phyloP scores from a whole-genome alignment of 2,113 vertebrate species.

The Archocentrus centrarchus region DNA sequence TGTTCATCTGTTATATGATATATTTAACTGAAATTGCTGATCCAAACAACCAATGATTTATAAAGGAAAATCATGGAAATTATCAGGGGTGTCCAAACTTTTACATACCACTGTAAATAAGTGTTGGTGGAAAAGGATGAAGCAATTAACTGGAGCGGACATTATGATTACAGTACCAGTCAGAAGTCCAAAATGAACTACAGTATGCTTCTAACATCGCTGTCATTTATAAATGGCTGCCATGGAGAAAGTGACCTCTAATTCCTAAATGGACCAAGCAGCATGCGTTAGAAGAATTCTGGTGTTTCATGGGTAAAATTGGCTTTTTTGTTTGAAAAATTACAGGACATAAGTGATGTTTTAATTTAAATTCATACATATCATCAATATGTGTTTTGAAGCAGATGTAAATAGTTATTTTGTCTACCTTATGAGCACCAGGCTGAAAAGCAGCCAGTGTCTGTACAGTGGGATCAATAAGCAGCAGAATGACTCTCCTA shows the following conservation, averaged over 20 bases:
- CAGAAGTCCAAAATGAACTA: no score
- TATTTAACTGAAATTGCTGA: no score
- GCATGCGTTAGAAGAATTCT: no score
- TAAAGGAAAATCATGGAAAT: no score
- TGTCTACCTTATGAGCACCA: background rate
- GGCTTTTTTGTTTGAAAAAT: accelerated
- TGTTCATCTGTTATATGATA: no score
- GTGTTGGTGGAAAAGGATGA: background rate
- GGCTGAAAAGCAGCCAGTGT: background rate
- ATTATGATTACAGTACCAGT: background rate
- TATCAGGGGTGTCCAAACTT: no score
- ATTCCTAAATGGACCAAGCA: no score
- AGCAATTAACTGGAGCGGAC: background rate
- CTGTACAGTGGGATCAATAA: background rate
- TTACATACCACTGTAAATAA: background rate
- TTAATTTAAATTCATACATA: background rate
- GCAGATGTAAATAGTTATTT: background rate
- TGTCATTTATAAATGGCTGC: no score
- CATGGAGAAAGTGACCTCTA: no score
- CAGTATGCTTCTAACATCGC: no score
- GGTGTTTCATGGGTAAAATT: background rate
- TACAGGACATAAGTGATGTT: background rate
- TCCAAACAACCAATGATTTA: no score
- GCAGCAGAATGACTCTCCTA: background rate
- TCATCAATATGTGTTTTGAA: no score